Evolutionary conservation across 2,113 vertebrate species (phyloP).

Genomic region (Cebidichthys violaceus): DNA sequence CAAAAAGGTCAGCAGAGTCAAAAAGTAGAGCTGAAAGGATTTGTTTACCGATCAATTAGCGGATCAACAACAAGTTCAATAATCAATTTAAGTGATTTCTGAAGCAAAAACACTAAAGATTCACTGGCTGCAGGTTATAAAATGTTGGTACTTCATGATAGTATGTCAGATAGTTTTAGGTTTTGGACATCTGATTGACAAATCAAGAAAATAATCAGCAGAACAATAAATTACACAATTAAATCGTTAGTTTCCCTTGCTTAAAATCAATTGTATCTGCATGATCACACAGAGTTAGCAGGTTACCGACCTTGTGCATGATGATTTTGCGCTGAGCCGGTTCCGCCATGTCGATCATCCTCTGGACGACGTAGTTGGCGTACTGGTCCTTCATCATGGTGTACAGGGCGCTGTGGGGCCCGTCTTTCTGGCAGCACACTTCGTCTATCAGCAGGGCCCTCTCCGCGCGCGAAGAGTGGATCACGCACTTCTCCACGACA

Average conservation of each 20-base stretch:
- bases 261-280: not conserved
- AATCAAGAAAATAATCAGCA: not conserved
- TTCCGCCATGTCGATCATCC: constrained; percentile 99
- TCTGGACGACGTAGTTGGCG: constrained; percentile 98
- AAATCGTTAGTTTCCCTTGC: not conserved
- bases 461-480: constrained; percentile 96
- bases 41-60: not conserved
- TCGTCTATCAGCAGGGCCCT: constrained; percentile 96
- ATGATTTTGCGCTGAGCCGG: constrained; percentile 98
- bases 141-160: not conserved
- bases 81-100: not conserved
- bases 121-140: not conserved
- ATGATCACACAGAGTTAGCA: not conserved
- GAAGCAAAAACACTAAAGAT: not conserved
- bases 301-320: constrained; percentile 93
- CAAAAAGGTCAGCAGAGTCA: not conserved
- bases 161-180: not conserved
- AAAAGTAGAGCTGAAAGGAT: not conserved
- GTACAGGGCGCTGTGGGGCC: constrained; percentile 99
- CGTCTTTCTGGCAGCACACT: constrained; percentile 98
- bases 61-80: not conserved
- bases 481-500: constrained; percentile 98
- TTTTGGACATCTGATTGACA: not conserved
- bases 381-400: constrained; percentile 99
- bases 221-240: not conserved